These are phyloP conservation scores for Ormyrus labotus DNA, from an alignment of 2,888 invertebrate species.

Conservation along the genomic window DNA sequence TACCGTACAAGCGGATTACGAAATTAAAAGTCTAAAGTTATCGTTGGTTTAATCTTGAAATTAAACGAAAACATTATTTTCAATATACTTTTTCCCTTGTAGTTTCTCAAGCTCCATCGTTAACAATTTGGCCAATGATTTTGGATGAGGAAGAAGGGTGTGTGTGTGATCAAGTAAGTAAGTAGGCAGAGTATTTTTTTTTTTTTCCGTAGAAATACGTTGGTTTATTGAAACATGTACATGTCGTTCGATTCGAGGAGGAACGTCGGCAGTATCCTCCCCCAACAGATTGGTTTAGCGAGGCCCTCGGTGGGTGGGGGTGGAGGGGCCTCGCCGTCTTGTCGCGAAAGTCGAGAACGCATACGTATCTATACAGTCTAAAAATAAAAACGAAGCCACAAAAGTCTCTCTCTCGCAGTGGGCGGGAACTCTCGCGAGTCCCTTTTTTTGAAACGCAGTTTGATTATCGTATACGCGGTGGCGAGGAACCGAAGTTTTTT, in stretches of 20 bases:
- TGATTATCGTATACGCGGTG: constrained; percentile 15
- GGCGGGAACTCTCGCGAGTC: background rate
- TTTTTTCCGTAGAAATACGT: constrained; percentile 72
- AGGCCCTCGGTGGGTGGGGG: background rate
- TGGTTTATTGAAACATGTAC: constrained; percentile 75
- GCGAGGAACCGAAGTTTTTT: background rate
- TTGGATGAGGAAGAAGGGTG: no score
- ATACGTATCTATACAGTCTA: constrained; percentile 49
- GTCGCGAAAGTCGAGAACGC: constrained; percentile 8
- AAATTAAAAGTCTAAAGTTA: no score
- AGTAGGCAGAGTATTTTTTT: no score
- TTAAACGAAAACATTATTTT: no score
- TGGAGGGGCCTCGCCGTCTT: constrained; percentile 19
- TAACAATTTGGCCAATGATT: no score
- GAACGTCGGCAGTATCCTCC: constrained; percentile 10
- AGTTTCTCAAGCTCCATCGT: no score
- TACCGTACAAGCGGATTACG: no score
- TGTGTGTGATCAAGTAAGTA: no score
- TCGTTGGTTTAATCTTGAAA: no score
- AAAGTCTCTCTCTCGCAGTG: background rate
- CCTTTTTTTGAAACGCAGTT: background rate
- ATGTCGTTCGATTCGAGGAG: constrained; percentile 59
- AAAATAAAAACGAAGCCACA: constrained; percentile 2
- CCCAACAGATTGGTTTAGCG: constrained; percentile 52
- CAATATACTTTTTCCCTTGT: no score